Percentiles rank a stretch among this genome's conserved stretches.
Evolutionary conservation across 2,888 invertebrate species (phyloP).

Genomic region (Papilio elwesi): DNA sequence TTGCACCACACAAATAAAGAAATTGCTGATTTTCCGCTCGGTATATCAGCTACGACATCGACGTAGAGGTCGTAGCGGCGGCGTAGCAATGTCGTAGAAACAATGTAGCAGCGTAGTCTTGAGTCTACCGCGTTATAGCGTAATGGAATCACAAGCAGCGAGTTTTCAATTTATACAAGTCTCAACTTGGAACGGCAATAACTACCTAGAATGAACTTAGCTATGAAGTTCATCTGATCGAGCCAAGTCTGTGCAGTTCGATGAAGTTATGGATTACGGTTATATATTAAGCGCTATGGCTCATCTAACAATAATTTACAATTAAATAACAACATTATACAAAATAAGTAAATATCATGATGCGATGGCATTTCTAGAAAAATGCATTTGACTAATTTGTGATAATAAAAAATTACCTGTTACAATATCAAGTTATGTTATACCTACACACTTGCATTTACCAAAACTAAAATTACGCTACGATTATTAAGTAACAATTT

Average conservation of each 20-base stretch:
- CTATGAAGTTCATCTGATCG: slow-evolving; percentile 23
- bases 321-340: too few species aligned
- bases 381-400: too few species aligned
- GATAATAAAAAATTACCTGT: too few species aligned
- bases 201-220: slow-evolving; percentile 34
- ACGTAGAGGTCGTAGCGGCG: not conserved
- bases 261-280: slow-evolving; percentile 24
- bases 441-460: too few species aligned
- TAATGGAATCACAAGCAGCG: slow-evolving; percentile 44
- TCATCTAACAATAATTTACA: slow-evolving; percentile 3
- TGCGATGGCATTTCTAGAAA: too few species aligned
- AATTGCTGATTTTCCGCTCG: slow-evolving; percentile 58
- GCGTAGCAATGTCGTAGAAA: slow-evolving; percentile 10
- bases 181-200: slow-evolving; percentile 37
- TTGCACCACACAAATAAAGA: slow-evolving; percentile 44
- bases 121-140: slow-evolving; percentile 14
- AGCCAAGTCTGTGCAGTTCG: slow-evolving; percentile 24
- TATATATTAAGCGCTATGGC: slow-evolving; percentile 15
- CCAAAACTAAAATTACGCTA: too few species aligned
- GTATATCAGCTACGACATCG: slow-evolving; percentile 32
- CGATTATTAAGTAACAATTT: not conserved
- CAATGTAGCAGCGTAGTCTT: slow-evolving; percentile 23
- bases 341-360: too few species aligned
- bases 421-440: too few species aligned
- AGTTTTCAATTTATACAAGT: slow-evolving; percentile 46